Conservation (phyloP, 2,888 invertebrate genomes). For the Bruchidius siliquastri region DNA sequence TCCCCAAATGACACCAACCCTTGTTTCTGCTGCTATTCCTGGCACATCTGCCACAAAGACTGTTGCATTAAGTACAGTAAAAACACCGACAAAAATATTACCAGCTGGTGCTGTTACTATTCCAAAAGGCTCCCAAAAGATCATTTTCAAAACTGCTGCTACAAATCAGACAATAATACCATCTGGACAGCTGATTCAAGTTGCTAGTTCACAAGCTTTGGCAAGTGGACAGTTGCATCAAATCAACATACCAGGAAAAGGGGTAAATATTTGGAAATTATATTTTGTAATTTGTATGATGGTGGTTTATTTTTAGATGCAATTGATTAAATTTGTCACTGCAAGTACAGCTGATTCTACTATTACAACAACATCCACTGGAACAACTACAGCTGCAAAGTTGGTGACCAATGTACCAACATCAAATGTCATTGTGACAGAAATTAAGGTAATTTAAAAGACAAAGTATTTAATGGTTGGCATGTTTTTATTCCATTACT, state of each 20-base stretch:
- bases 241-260: constrained; percentile 68
- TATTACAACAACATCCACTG: constrained; percentile 34
- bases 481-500: background rate
- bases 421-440: constrained; percentile 35
- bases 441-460: constrained; percentile 32
- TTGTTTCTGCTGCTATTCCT: constrained; percentile 39
- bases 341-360: constrained; percentile 43
- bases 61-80: constrained; percentile 47
- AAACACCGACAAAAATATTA: constrained; percentile 67
- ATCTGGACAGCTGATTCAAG: constrained; percentile 42
- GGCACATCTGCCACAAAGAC: constrained; percentile 38
- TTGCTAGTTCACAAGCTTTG: constrained; percentile 42
- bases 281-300: background rate
- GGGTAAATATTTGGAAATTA: constrained; percentile 46
- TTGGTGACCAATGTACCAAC: constrained; percentile 5
- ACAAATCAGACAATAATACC: constrained; percentile 46
- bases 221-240: constrained; percentile 58
- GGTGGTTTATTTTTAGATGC: constrained; percentile 50
- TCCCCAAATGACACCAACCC: constrained; percentile 31
- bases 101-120: constrained; percentile 57
- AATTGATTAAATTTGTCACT: constrained; percentile 67
- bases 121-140: constrained; percentile 50
- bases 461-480: background rate
- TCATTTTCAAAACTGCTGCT: constrained; percentile 49
- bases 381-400: constrained; percentile 22